phyloP scores from a whole-genome alignment of 2,888 invertebrate genomes.

The Phyllotreta cruciferae region DNA sequence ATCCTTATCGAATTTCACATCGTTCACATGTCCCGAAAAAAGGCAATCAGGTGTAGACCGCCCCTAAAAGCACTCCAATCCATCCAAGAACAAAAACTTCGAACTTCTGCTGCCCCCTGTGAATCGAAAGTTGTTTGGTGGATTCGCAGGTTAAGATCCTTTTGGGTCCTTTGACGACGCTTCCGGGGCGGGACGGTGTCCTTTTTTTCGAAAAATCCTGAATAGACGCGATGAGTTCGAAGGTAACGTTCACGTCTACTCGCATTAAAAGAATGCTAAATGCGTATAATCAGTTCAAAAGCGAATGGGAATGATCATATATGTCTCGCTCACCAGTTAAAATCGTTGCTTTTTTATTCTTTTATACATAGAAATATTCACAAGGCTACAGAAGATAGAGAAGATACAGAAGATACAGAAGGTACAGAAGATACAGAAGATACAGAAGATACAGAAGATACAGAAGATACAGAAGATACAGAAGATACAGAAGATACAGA shows the following conservation, averaged over 20 bases:
- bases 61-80: conserved; percentile 49
- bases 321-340: too few species aligned
- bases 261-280: neutral
- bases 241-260: conserved; percentile 22
- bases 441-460: too few species aligned
- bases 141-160: conserved; percentile 41
- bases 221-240: conserved; percentile 16
- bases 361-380: too few species aligned
- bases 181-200: conserved; percentile 45
- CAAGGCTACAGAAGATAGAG: too few species aligned
- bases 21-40: conserved; percentile 48
- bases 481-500: too few species aligned
- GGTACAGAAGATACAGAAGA: too few species aligned
- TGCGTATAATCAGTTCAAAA: too few species aligned
- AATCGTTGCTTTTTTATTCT: too few species aligned
- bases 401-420: too few species aligned
- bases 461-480: too few species aligned
- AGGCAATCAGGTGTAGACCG: conserved; percentile 54
- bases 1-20: conserved; percentile 47
- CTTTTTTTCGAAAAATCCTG: conserved; percentile 4
- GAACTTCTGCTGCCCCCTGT: conserved; percentile 44
- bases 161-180: conserved; percentile 43
- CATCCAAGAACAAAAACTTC: conserved; percentile 45
- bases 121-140: conserved; percentile 42
- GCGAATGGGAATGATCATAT: too few species aligned